Base-by-base conservation (phyloP, 2,113 vertebrate genomes). In the Poicephalus gulielmi region DNA sequence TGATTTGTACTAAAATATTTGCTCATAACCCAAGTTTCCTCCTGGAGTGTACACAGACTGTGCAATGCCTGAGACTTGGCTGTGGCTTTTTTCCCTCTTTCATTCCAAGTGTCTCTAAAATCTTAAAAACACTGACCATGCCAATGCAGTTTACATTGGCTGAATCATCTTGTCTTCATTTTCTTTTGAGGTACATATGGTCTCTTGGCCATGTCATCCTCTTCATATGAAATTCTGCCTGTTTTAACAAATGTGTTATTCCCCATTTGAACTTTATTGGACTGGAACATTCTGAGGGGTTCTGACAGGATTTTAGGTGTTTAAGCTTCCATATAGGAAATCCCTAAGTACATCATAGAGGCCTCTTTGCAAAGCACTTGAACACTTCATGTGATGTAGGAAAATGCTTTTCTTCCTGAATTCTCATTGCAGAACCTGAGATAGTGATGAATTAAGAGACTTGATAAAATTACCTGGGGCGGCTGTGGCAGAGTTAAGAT, bases 1-100 rank as follows among this genome's bases (percentile, higher is more conserved):
- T 97, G 94, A 96, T 96, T 97, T 97, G 96, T 96, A 96, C 89
- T 94, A 94, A 97, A 97, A 97, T 97, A 97, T 97, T 97, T 97
- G 97, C 94, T 96, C 93, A 59, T 66, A 97, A 88, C 92, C 92
- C 93, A 96, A 4, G 95, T 96, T 97, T 96, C 95, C 97, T 96
- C 92, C 94, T 93, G 89, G 63, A 96, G 94, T n/a, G 82, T 90
- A 83, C 84, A 86, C 57, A 85, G 94, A 39, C 92, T 73, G 68
- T 49, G 86, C 12, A 23, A 20, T 75, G 83, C 91, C 94, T 83
- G 79, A 55, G 67, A 83, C 92, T 93, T 96, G 95, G 92, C 90
- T 81, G 88, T 69, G 64, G 17, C 10, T 67, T 91, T 92, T 95
- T 96, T 74, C 55, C 52, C 92, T 95, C 74, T 95, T 85, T 88